These are phyloP conservation scores for Formica aserva DNA, from an alignment of 2,888 invertebrate species.

Conservation along the genomic window DNA sequence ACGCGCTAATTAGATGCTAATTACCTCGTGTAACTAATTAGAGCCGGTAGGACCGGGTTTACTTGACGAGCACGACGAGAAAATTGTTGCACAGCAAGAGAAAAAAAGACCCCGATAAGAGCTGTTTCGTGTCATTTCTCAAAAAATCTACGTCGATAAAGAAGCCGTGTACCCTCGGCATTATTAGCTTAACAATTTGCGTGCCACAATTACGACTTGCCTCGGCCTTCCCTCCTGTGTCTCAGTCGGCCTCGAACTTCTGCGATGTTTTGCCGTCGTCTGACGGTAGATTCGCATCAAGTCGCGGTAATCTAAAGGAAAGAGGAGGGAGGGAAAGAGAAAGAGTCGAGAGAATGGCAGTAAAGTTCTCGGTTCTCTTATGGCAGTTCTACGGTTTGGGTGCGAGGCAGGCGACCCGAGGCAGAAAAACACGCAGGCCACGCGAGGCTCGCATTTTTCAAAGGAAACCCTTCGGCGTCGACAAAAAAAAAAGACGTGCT, in stretches of 20 bases:
- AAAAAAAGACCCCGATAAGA: constrained; percentile 2
- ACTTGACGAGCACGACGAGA: constrained; percentile 28
- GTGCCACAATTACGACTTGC: constrained; percentile 60
- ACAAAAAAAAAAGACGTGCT: constrained; percentile 54
- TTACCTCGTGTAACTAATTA: constrained; percentile 47
- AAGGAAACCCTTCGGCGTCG: constrained; percentile 50
- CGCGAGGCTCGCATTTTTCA: constrained; percentile 77
- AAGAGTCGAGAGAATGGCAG: neutral
- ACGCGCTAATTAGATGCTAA: constrained; percentile 46
- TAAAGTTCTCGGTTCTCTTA: constrained; percentile 28
- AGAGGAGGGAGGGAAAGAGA: neutral
- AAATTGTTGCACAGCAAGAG: neutral
- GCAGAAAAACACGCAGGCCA: constrained; percentile 67
- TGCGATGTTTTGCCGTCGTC: constrained; percentile 48
- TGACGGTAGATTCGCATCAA: constrained; percentile 66
- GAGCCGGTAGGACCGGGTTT: neutral
- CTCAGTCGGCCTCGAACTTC: constrained; percentile 36
- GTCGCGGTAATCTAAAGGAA: constrained; percentile 57
- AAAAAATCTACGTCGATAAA: constrained; percentile 48
- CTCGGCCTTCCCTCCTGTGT: constrained; percentile 15
- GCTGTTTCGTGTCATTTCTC: constrained; percentile 26
- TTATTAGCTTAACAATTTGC: constrained; percentile 68
- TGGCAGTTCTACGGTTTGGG: constrained; percentile 36
- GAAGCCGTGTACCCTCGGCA: constrained; percentile 37
- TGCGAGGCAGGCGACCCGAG: constrained; percentile 46